Evolutionary conservation across 2,797 vertebrate genomes (phyloP).

Genomic region (Falco rusticolus): DNA sequence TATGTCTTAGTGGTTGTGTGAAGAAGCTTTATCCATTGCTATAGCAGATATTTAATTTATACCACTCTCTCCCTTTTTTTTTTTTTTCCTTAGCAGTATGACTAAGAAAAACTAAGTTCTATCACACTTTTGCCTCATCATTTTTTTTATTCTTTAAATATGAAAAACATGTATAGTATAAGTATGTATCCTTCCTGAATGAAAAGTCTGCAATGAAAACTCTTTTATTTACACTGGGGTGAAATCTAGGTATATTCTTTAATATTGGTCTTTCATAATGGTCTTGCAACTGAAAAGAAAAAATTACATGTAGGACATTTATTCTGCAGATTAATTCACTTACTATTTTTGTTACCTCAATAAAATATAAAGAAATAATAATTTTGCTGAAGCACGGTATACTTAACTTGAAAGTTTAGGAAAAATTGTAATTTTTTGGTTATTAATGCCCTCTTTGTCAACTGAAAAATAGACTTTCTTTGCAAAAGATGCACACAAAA

Average conservation of each 20-base stretch:
- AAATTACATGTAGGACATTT: not conserved
- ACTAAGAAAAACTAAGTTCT: not conserved
- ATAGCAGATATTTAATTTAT: not conserved
- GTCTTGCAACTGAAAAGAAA: not conserved
- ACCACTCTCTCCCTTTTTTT: not conserved
- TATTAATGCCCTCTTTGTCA: not conserved
- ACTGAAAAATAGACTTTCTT: not conserved
- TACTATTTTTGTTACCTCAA: not conserved
- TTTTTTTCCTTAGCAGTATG: not conserved
- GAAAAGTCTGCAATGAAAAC: not conserved
- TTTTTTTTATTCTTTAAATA: slow-evolving; percentile 12
- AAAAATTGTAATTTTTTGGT: not conserved
- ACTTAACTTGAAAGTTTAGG: not conserved
- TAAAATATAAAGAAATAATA: not conserved
- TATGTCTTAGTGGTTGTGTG: not conserved
- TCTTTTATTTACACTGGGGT: not conserved
- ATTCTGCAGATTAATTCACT: not conserved
- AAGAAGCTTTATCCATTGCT: not conserved
- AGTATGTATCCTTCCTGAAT: not conserved
- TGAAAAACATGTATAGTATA: not conserved
- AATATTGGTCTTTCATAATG: not conserved
- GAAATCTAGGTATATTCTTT: not conserved
- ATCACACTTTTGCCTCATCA: not conserved
- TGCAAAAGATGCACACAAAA: not conserved
- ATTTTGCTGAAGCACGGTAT: not conserved